Evolutionary conservation across 1,140 invertebrate species (phyloP).

Genomic region (Megalopta genalis): DNA sequence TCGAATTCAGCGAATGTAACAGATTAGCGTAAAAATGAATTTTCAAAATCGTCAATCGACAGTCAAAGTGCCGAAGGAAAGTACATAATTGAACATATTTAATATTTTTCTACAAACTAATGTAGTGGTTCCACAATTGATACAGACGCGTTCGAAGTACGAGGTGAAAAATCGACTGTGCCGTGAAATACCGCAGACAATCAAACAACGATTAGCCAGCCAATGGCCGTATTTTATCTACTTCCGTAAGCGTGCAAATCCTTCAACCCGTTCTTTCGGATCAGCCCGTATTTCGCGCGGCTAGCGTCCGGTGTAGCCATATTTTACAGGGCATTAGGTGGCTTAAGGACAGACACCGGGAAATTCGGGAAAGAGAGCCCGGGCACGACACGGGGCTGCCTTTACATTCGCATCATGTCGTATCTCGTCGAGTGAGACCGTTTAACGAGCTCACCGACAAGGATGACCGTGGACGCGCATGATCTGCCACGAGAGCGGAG

Average conservation of each 20-base stretch:
- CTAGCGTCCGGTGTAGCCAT: neutral
- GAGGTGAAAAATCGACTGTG: too few relatives aligned
- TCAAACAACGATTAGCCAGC: too few relatives aligned
- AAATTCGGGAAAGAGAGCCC: slow-evolving; percentile 16
- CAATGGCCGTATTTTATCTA: neutral
- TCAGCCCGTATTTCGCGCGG: slow-evolving; percentile 10
- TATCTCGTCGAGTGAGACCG: slow-evolving; percentile 24
- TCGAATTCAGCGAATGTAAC: too few relatives aligned
- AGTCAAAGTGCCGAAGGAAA: too few relatives aligned
- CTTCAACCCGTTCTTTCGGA: slow-evolving; percentile 3
- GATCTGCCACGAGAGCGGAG: slow-evolving; percentile 10
- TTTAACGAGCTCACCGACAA: slow-evolving; percentile 28
- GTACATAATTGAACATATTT: too few relatives aligned
- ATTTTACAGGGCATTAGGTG: slow-evolving; percentile 38
- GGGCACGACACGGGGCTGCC: neutral
- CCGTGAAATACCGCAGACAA: too few relatives aligned
- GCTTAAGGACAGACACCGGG: slow-evolving; percentile 13
- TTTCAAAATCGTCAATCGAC: too few relatives aligned
- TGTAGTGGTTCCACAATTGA: too few relatives aligned
- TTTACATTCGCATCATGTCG: slow-evolving; percentile 41
- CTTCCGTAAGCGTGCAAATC: neutral
- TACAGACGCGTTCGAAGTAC: too few relatives aligned
- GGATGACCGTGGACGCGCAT: slow-evolving; percentile 7
- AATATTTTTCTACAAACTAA: too few relatives aligned
- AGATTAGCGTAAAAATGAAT: too few relatives aligned